These are phyloP conservation scores for Trichopoda pennipes DNA, from an alignment of 2,888 invertebrate species.

Conservation along the genomic window DNA sequence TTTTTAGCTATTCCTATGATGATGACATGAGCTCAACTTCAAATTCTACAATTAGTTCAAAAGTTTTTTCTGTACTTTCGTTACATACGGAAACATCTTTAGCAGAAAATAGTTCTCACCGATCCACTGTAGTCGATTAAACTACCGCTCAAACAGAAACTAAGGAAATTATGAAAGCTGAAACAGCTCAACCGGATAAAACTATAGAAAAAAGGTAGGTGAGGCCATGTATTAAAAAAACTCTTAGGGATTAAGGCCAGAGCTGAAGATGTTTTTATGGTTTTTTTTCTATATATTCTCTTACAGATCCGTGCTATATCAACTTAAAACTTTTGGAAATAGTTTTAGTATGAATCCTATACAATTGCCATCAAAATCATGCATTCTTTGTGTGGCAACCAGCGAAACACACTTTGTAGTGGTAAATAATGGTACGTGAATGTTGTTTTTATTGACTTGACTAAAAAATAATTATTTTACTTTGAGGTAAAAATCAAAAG, in stretches of 20 bases:
- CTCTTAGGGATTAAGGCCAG: no score
- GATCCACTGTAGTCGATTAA: conserved; percentile 63
- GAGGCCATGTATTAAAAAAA: background rate
- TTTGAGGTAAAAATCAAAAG: no score
- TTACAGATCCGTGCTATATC: conserved; percentile 82
- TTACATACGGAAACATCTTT: conserved; percentile 43
- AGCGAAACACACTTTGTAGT: conserved; percentile 84
- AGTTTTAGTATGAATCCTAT: conserved; percentile 82
- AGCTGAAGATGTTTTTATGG: background rate
- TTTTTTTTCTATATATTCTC: conserved; percentile 49
- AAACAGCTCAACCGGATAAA: conserved; percentile 77
- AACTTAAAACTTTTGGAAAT: conserved; percentile 82
- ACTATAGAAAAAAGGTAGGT: conserved; percentile 76
- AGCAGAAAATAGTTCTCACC: conserved; percentile 48
- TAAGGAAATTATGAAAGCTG: conserved; percentile 79
- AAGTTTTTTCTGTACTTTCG: conserved; percentile 66
- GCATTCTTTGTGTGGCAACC: conserved; percentile 82
- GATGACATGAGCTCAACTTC: conserved; percentile 72
- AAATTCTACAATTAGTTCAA: conserved; percentile 60
- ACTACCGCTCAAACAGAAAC: conserved; percentile 78
- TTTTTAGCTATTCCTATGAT: conserved; percentile 76
- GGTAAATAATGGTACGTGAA: conserved; percentile 83
- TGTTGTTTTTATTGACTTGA: no score
- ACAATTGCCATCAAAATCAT: conserved; percentile 82
- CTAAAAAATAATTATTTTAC: no score